These are phyloP conservation scores for Epinephelus cyanopodus DNA, from an alignment of 2,113 vertebrate species.

Conservation along the genomic window DNA sequence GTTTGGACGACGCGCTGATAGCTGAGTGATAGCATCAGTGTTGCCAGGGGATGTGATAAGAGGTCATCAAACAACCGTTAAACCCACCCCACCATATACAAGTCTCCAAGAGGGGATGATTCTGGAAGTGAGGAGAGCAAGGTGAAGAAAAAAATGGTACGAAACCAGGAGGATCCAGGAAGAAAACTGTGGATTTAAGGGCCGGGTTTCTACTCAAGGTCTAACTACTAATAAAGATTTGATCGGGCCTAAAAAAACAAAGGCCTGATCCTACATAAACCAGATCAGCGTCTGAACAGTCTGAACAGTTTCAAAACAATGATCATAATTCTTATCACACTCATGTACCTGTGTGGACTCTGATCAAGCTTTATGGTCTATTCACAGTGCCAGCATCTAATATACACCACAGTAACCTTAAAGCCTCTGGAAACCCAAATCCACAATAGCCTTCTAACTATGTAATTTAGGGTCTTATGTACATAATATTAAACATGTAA, in stretches of 20 bases:
- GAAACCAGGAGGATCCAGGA: neutral
- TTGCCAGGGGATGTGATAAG: constrained; percentile 23
- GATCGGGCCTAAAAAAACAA: no score
- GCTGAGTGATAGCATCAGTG: constrained; percentile 28
- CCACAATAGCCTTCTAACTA: no score
- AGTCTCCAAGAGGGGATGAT: neutral
- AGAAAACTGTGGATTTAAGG: neutral
- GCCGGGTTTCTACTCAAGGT: neutral
- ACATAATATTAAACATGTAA: no score
- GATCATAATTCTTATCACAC: no score
- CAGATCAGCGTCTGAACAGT: no score
- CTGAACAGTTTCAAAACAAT: no score
- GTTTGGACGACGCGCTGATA: constrained; percentile 42
- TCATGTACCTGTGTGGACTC: neutral
- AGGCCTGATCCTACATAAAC: no score
- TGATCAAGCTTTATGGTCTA: neutral
- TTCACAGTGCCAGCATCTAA: neutral
- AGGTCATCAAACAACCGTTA: constrained; percentile 27
- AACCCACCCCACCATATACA: neutral
- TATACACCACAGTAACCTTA: neutral
- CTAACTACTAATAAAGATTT: neutral
- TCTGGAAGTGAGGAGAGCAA: neutral
- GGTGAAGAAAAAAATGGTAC: neutral
- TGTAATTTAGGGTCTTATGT: no score
- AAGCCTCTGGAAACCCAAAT: no score